These are phyloP conservation scores for Protophormia terraenovae DNA, from an alignment of 2,888 invertebrate species.

Conservation along the genomic window DNA sequence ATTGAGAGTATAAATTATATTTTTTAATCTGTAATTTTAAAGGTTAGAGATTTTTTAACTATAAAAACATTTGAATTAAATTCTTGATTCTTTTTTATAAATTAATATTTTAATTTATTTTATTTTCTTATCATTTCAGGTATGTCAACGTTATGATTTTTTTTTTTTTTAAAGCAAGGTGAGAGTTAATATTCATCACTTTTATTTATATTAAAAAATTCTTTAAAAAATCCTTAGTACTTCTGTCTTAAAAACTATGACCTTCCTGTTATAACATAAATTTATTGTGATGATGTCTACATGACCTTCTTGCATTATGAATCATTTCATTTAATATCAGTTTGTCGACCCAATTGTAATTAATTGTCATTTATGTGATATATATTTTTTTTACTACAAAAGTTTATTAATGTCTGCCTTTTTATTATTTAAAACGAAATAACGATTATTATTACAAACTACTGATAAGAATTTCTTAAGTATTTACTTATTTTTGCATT, in stretches of 20 bases:
- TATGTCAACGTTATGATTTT: neutral
- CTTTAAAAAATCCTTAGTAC: too few species aligned
- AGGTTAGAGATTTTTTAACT: too few species aligned
- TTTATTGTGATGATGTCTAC: too few species aligned
- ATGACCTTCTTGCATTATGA: neutral
- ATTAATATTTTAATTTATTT: neutral
- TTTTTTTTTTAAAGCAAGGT: neutral
- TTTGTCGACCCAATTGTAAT: conserved; percentile 18
- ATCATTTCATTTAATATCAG: neutral
- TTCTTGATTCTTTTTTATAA: too few species aligned
- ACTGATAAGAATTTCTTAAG: conserved; percentile 21
- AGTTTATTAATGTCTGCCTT: neutral
- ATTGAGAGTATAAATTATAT: too few species aligned
- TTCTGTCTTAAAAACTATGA: too few species aligned
- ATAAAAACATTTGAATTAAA: too few species aligned
- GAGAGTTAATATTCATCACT: neutral
- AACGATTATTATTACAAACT: neutral
- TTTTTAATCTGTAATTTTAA: too few species aligned
- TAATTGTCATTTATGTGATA: neutral
- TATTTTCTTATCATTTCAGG: neutral
- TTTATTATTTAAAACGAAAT: neutral
- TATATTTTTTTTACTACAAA: neutral
- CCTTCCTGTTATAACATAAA: too few species aligned
- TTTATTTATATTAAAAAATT: too few species aligned
- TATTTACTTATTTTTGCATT: conserved; percentile 8